A percentile compares a stretch with the other conserved stretches of the same genome.
These are phyloP conservation scores for Leucoma salicis DNA, from an alignment of 2,888 invertebrate genomes.

Conservation along the genomic window DNA sequence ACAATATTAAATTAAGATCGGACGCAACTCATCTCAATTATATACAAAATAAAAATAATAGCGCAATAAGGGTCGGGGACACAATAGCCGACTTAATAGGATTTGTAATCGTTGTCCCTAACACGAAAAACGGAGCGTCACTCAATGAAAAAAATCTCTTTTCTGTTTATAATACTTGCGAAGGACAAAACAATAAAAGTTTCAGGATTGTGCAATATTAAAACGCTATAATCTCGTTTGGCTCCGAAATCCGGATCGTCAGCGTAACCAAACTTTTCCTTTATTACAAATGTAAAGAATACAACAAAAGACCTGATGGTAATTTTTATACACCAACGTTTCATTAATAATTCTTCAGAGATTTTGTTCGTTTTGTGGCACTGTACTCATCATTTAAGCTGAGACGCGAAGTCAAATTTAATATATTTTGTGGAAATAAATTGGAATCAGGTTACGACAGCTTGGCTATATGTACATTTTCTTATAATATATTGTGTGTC, in stretches of 20 bases:
- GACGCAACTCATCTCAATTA: constrained; percentile 66
- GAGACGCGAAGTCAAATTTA: constrained; percentile 51
- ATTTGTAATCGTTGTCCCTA: constrained; percentile 60
- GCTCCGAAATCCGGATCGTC: constrained; percentile 51
- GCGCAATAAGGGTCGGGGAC: constrained; percentile 48
- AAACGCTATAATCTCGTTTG: constrained; percentile 71
- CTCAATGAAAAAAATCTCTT: constrained; percentile 66
- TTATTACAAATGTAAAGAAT: constrained; percentile 65
- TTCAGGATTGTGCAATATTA: constrained; percentile 68
- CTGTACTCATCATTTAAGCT: constrained; percentile 37
- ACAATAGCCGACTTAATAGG: constrained; percentile 62
- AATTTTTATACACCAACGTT: constrained; percentile 60
- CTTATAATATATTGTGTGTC: too few species aligned
- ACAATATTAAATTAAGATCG: constrained; percentile 62
- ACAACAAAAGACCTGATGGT: constrained; percentile 51
- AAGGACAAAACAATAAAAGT: constrained; percentile 72
- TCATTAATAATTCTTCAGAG: constrained; percentile 64
- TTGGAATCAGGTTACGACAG: neutral
- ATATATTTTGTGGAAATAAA: constrained; percentile 41
- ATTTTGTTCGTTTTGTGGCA: constrained; percentile 47
- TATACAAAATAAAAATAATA: constrained; percentile 54
- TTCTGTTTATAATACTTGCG: constrained; percentile 63
- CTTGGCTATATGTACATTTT: too few species aligned
- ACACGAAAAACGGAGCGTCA: constrained; percentile 58
- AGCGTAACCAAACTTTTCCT: constrained; percentile 53